Evolutionary conservation across 2,797 vertebrate genomes (phyloP).

Genomic region (Sebastes itinus): DNA sequence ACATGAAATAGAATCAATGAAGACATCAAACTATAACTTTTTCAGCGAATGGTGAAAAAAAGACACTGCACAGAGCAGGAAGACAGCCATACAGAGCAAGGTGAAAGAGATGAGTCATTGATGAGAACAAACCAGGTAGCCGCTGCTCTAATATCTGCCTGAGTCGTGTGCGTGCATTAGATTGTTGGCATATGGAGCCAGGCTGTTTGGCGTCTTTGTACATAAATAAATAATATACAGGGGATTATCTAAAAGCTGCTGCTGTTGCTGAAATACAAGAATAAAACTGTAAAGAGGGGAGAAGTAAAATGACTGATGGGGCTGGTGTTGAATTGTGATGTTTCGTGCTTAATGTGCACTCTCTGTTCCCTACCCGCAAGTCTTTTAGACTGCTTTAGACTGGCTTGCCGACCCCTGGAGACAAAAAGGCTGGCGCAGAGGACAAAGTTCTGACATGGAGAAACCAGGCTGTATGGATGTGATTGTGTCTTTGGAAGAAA

Average conservation of each 20-base stretch:
- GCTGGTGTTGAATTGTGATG: background rate
- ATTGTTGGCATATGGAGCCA: background rate
- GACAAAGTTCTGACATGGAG: slow-evolving; percentile 41
- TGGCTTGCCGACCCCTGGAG: background rate
- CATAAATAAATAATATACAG: slow-evolving; percentile 20
- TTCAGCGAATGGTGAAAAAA: background rate
- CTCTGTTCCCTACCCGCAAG: slow-evolving; percentile 3
- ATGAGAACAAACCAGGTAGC: slow-evolving; percentile 3
- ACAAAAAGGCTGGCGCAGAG: slow-evolving; percentile 27
- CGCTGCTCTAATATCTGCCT: background rate
- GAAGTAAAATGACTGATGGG: slow-evolving; percentile 1
- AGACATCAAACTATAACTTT: slow-evolving; percentile 13
- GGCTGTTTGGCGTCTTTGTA: background rate
- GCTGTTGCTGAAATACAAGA: background rate
- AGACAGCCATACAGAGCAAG: background rate
- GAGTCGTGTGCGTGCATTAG: background rate
- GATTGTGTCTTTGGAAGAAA: slow-evolving; percentile 31
- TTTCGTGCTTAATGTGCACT: slow-evolving; percentile 33
- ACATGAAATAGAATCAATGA: background rate
- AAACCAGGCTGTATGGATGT: slow-evolving; percentile 13
- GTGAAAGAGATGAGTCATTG: slow-evolving; percentile 35
- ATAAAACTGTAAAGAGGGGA: background rate
- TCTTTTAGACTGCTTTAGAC: slow-evolving; percentile 18
- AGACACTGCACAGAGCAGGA: background rate
- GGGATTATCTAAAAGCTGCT: slow-evolving; percentile 30